A percentile compares a stretch with the other conserved stretches of the same genome.
Conservation (phyloP, 2,888 invertebrate species). For the Drosophila mayaguana region DNA sequence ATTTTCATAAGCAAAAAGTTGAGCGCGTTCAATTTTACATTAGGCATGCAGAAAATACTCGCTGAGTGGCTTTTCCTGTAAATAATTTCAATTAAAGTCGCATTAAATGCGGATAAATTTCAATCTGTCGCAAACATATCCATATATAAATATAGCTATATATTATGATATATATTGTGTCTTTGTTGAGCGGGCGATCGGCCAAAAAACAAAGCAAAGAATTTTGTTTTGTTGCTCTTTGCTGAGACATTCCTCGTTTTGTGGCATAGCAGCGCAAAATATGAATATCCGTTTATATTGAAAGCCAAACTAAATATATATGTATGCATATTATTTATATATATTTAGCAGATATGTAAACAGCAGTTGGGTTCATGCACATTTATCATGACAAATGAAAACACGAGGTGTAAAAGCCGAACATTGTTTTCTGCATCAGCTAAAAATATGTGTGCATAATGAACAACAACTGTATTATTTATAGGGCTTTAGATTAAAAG, state of each 20-base stretch:
- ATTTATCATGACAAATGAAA: constrained; percentile 14
- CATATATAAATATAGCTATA: background rate
- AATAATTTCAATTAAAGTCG: constrained; percentile 43
- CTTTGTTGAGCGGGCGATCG: constrained; percentile 55
- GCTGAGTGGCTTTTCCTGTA: constrained; percentile 31
- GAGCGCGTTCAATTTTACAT: constrained; percentile 57
- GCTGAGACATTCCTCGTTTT: constrained; percentile 50
- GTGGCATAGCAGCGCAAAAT: constrained; percentile 36
- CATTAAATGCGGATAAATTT: constrained; percentile 49
- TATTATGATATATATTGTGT: constrained; percentile 36
- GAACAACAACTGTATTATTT: background rate
- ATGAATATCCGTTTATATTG: constrained; percentile 8
- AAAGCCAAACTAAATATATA: constrained; percentile 8
- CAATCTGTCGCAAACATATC: constrained; percentile 26
- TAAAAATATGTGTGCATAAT: background rate
- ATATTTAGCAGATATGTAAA: constrained; percentile 1
- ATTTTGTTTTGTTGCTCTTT: constrained; percentile 25
- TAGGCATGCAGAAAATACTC: constrained; percentile 52
- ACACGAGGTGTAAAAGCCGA: background rate
- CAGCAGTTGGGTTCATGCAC: constrained; percentile 17
- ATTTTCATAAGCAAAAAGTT: constrained; percentile 42
- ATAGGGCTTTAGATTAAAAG: background rate
- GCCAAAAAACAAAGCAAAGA: constrained; percentile 45
- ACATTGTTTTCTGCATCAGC: constrained; percentile 5
- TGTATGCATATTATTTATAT: background rate